Evolutionary conservation across 30 jellyfish, hydroid and myxozoan genomes (phyloP).

Genomic region (Cassiopea andromeda): DNA sequence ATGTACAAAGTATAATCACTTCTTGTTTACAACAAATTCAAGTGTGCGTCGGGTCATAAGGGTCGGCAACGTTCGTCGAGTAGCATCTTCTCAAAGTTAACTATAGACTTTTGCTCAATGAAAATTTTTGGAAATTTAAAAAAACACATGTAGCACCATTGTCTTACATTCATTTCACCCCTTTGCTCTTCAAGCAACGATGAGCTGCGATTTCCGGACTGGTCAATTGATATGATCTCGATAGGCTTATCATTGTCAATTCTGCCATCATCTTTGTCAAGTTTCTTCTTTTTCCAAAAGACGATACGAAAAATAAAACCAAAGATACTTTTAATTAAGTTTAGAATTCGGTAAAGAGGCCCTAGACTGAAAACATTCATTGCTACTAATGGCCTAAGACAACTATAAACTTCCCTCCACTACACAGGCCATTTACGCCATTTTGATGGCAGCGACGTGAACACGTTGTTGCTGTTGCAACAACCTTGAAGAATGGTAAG

Average conservation of each 20-base stretch:
- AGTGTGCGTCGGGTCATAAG: too few species aligned
- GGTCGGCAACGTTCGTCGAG: too few species aligned
- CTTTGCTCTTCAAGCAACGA: not conserved
- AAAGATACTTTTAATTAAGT: not conserved
- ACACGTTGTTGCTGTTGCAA: conserved; percentile 6
- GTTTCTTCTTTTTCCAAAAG: conserved; percentile 5
- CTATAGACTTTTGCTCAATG: too few species aligned
- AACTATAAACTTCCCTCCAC: not conserved
- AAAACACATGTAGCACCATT: too few species aligned
- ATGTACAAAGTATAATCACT: too few species aligned
- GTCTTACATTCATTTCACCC: not conserved
- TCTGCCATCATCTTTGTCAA: not conserved
- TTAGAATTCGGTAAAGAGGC: not conserved
- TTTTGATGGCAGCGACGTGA: not conserved
- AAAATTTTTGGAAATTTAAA: too few species aligned
- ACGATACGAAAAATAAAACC: not conserved
- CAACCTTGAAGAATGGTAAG: too few species aligned
- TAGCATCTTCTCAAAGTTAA: too few species aligned
- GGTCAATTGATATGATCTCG: conserved; percentile 32
- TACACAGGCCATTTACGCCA: not conserved
- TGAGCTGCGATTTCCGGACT: not conserved
- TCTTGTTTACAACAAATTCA: too few species aligned
- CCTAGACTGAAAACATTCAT: conserved; percentile 21
- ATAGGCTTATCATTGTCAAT: conserved; percentile 16
- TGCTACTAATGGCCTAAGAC: not conserved